Conservation (phyloP, 2,113 vertebrate genomes). For the Panurus biarmicus region DNA sequence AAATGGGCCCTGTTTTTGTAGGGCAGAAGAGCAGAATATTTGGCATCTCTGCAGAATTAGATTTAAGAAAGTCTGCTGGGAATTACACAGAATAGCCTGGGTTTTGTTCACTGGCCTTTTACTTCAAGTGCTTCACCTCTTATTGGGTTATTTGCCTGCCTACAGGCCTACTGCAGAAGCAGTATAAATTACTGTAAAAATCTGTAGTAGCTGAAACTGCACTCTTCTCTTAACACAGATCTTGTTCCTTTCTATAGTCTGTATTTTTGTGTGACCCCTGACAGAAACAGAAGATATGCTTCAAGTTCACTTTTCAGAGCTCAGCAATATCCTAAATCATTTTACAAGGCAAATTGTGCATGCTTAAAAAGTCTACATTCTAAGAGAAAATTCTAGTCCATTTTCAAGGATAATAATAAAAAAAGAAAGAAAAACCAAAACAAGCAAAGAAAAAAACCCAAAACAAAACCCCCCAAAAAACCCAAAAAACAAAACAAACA, state of each 20-base stretch:
- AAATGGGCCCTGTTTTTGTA: background rate
- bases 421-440: no score
- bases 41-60: background rate
- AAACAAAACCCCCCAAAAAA: no score
- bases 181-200: background rate
- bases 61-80: background rate
- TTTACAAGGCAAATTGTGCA: background rate
- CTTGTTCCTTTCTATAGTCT: background rate
- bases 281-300: background rate
- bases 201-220: background rate
- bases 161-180: background rate
- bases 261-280: background rate
- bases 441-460: no score
- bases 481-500: no score
- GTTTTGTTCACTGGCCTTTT: background rate
- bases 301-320: background rate
- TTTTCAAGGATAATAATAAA: background rate
- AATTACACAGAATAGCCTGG: background rate
- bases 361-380: background rate
- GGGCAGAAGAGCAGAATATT: background rate
- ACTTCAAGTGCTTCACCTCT: background rate
- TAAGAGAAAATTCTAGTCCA: background rate
- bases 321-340: background rate
- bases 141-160: background rate
- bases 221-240: background rate